Conservation (phyloP, 2,888 invertebrate species). For the Emmelina monodactyla region DNA sequence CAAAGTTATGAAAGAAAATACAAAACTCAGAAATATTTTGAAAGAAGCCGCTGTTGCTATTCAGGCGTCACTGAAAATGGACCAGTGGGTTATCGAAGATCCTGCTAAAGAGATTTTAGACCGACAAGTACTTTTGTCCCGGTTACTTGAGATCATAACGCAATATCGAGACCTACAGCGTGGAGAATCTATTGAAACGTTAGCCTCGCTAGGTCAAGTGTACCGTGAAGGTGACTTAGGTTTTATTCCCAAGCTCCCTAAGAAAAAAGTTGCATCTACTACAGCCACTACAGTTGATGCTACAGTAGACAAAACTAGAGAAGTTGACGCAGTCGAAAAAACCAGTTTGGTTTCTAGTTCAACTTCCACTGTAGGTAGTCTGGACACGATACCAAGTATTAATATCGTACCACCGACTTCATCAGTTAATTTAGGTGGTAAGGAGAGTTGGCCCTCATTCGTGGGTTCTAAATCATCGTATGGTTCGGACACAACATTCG, state of each 20-base stretch:
- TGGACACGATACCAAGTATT: constrained; percentile 45
- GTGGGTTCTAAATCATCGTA: constrained; percentile 37
- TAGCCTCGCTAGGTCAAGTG: constrained; percentile 57
- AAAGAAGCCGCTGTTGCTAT: constrained; percentile 69
- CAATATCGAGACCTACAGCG: constrained; percentile 45
- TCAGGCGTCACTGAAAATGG: constrained; percentile 63
- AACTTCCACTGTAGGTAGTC: constrained; percentile 30
- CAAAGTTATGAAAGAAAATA: constrained; percentile 58
- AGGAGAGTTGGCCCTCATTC: constrained; percentile 44
- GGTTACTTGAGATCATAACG: constrained; percentile 60
- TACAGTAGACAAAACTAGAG: constrained; percentile 19
- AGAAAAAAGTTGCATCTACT: constrained; percentile 25
- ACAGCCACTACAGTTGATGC: constrained; percentile 19
- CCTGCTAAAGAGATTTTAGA: constrained; percentile 47
- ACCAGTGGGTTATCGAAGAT: constrained; percentile 39
- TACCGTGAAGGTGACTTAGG: constrained; percentile 73
- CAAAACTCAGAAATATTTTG: constrained; percentile 64
- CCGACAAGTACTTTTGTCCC: constrained; percentile 57
- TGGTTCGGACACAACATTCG: too few species aligned
- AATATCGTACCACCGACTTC: constrained; percentile 29
- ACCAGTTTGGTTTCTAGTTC: constrained; percentile 19
- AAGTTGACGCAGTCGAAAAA: constrained; percentile 19
- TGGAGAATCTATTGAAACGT: constrained; percentile 44
- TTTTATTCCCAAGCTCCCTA: constrained; percentile 62
- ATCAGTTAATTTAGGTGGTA: constrained; percentile 20